Percentiles rank a stretch among this genome's conserved stretches.
Evolutionary conservation across 1,140 invertebrate genomes (phyloP).

Genomic region (Zaprionus africanus): DNA sequence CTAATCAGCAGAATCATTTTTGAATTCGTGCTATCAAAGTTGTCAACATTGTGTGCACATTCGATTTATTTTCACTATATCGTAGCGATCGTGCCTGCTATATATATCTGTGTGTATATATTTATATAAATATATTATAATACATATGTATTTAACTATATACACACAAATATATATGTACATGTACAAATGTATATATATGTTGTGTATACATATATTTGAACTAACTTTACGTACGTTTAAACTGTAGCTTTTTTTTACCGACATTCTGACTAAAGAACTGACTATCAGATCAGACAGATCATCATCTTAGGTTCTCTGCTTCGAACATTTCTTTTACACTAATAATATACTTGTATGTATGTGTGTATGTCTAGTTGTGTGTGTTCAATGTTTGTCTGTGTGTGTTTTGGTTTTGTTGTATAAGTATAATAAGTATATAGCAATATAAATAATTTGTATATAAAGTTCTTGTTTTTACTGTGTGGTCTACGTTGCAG

Average conservation of each 20-base stretch:
- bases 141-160: not conserved
- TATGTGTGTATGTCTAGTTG: slow-evolving; percentile 41
- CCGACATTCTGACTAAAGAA: slow-evolving; percentile 67
- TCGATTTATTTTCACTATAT: slow-evolving; percentile 17
- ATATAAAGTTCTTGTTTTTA: slow-evolving; percentile 79
- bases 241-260: slow-evolving; percentile 61
- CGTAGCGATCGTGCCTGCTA: not conserved
- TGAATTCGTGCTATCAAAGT: slow-evolving; percentile 38
- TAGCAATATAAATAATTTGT: slow-evolving; percentile 82
- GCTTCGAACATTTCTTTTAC: slow-evolving; percentile 69
- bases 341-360: slow-evolving; percentile 78
- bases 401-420: slow-evolving; percentile 58
- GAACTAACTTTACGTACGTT: slow-evolving; percentile 73
- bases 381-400: slow-evolving; percentile 44
- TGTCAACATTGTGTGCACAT: slow-evolving; percentile 39
- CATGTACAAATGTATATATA: slow-evolving; percentile 9
- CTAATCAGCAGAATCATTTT: slow-evolving; percentile 29
- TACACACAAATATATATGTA: not conserved
- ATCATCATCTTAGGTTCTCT: slow-evolving; percentile 54
- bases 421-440: slow-evolving; percentile 82
- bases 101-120: not conserved
- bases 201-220: slow-evolving; percentile 39
- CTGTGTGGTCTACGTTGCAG: slow-evolving; percentile 79
- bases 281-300: slow-evolving; percentile 58
- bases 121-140: not conserved